phyloP scores from a whole-genome alignment of 2,797 vertebrate species.

The Periophthalmus magnuspinnatus region DNA sequence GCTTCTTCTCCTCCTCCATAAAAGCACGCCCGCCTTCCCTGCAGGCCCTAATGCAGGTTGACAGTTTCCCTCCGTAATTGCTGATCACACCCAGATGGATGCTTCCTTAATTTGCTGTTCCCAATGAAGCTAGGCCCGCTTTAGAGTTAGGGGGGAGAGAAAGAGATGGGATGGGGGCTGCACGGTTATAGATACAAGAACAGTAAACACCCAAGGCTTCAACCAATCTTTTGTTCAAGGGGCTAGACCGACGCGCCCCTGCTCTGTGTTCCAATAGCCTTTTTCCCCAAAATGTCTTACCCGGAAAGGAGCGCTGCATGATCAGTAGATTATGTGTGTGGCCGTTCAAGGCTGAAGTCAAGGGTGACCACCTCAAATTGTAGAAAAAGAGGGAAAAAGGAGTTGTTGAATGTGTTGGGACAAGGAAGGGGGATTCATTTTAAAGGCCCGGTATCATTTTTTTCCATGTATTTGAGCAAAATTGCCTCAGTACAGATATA shows the following conservation, averaged over 20 bases:
- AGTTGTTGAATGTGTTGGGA: no score
- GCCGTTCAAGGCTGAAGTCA: slow-evolving; percentile 15
- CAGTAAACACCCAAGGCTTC: slow-evolving; percentile 80
- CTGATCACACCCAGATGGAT: slow-evolving; percentile 85
- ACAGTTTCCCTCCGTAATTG: slow-evolving; percentile 83
- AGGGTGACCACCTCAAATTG: slow-evolving; percentile 8
- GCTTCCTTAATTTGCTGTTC: slow-evolving; percentile 80
- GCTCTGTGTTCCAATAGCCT: slow-evolving; percentile 12
- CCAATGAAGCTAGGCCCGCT: slow-evolving; percentile 77
- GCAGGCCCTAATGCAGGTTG: slow-evolving; percentile 78
- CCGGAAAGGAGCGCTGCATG: slow-evolving; percentile 46
- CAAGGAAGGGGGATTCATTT: no score
- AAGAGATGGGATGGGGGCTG: slow-evolving; percentile 50
- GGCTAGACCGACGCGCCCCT: slow-evolving; percentile 21
- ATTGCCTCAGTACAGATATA: no score
- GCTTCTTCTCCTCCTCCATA: slow-evolving; percentile 36
- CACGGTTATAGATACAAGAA: slow-evolving; percentile 84
- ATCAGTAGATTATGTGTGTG: slow-evolving; percentile 23
- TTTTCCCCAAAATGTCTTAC: slow-evolving; percentile 29
- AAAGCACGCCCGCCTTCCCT: slow-evolving; percentile 73
- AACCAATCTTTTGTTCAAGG: slow-evolving; percentile 77
- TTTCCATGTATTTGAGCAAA: no score
- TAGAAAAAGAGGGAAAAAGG: no score
- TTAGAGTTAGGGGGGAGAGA: slow-evolving; percentile 56
- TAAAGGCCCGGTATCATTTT: no score